Conservation (phyloP, 2,888 invertebrate species). For the Pterobdella sp. region DNA sequence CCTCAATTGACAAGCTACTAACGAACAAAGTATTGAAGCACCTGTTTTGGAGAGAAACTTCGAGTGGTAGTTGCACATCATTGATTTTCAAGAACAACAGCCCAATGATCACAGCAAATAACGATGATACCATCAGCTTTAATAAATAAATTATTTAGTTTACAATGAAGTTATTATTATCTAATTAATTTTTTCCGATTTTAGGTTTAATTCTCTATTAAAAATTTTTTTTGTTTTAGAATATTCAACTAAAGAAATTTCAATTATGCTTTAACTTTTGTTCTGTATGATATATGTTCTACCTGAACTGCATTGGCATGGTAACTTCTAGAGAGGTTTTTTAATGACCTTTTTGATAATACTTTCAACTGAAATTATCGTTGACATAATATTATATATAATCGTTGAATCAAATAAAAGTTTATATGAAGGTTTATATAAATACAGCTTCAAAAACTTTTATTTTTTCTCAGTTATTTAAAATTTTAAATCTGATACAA, state of each 20-base stretch:
- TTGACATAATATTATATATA: neutral
- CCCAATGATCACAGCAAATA: conserved; percentile 49
- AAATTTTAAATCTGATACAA: too few relatives aligned
- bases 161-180: too few relatives aligned
- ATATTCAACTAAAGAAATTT: neutral
- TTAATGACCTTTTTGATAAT: neutral
- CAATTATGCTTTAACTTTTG: too few relatives aligned
- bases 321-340: neutral
- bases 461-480: too few relatives aligned
- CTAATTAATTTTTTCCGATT: too few relatives aligned
- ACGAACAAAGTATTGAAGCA: too few relatives aligned
- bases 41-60: conserved; percentile 49
- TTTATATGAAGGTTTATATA: neutral
- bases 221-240: too few relatives aligned
- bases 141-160: conserved; percentile 25
- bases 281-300: too few relatives aligned
- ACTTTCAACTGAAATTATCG: neutral
- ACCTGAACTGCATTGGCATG: neutral
- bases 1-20: too few relatives aligned
- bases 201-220: too few relatives aligned
- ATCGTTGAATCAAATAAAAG: neutral
- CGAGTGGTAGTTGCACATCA: conserved; percentile 38
- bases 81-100: conserved; percentile 47
- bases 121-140: conserved; percentile 43
- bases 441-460: too few relatives aligned